Evolutionary conservation across 1,140 invertebrate species (phyloP), one percentile per base, ranked within the genome.

Genomic region (Zophobas morio): DNA sequence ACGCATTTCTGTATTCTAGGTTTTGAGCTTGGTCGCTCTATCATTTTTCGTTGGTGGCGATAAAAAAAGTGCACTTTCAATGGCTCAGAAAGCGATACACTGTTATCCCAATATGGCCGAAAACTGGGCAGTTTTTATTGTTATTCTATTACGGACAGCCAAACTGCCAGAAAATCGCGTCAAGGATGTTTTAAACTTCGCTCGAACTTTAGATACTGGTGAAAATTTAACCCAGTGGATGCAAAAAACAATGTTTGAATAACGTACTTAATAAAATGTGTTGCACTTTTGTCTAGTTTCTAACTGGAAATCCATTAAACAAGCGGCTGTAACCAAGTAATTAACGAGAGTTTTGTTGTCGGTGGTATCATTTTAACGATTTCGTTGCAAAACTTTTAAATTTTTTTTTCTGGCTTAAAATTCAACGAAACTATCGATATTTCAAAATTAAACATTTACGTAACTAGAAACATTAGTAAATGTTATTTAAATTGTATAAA

Each of bases 11-110:
- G 33, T 70, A 35, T 82, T 78, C 47, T 32, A 85, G 84, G 79
- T 84, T 6, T 74, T 84, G 49, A 82, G 80, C 74, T 56, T 84
- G 5, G 79, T 80, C 5, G 78, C 83, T 1, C 66, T 84, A n/a
- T 76, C 81, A 20, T 81, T 75, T 34, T 74, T 82, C 36, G 56
- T 84, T 6, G 74, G 71, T 8, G 80, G 79, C 46, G 79, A 85
- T 51, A 42, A 72, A 4, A 78, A 81, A 71, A 53, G 79, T 70
- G 82, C 84, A 35, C 34, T 83, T 6, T 77, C 82, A 6, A 71
- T 79, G n/a, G 84, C 85, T 0, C 84, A 85, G 76, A 84, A 83
- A 77, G 82, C 83, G 0, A 75, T 85, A 54, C 84, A 85, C 79
- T 83, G 71, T 76, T 82, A 82, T 74, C 85, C 85, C 1, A 78